These are phyloP conservation scores for Eublepharis macularius DNA, from an alignment of 2,113 vertebrate species.

Conservation along the genomic window DNA sequence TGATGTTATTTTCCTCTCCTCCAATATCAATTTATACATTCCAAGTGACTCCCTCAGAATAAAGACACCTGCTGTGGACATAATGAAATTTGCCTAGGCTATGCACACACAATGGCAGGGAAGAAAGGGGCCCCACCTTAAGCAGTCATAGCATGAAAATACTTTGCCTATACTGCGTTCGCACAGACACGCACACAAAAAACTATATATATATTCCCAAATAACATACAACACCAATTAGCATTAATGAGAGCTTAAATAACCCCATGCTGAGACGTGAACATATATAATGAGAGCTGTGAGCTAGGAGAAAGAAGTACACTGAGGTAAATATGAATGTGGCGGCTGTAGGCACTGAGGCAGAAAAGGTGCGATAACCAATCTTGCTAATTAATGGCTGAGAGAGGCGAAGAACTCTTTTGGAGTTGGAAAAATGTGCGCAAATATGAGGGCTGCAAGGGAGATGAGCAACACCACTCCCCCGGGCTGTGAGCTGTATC, in stretches of 20 bases:
- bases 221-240: conserved; percentile 18
- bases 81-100: background rate
- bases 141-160: background rate
- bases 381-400: background rate
- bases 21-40: background rate
- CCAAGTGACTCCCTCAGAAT: background rate
- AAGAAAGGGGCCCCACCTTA: background rate
- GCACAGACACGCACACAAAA: too few relatives aligned
- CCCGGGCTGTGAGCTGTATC: too few relatives aligned
- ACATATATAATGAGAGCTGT: background rate
- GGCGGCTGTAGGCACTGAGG: background rate
- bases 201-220: background rate
- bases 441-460: background rate
- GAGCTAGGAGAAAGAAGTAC: background rate
- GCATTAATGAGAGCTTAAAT: conserved; percentile 19
- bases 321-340: background rate
- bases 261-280: conserved; percentile 17
- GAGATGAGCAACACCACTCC: background rate
- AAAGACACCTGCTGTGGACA: background rate
- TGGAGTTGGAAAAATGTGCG: accelerated
- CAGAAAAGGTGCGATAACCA: background rate
- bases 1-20: too few relatives aligned
- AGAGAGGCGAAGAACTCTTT: background rate
- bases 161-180: background rate
- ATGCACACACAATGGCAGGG: background rate